A percentile compares a stretch with the other conserved stretches of the same genome.
These are phyloP conservation scores for Tamandua tetradactyla DNA, from an alignment of 2,797 vertebrate genomes.

Conservation along the genomic window DNA sequence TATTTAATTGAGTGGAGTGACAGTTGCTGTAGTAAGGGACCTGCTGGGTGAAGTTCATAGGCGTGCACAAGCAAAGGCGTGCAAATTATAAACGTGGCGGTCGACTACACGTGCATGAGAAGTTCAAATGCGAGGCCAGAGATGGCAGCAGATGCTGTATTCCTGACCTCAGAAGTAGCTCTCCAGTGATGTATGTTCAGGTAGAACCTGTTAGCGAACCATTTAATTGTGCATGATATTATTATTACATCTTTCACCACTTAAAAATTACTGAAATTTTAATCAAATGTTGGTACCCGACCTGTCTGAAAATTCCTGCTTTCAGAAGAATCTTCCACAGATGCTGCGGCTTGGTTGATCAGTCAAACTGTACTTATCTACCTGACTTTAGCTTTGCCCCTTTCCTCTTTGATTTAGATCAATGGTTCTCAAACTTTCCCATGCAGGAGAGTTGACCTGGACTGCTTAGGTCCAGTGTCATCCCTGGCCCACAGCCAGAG, in stretches of 20 bases:
- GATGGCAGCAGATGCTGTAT: background rate
- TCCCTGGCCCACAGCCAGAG: background rate
- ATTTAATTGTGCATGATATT: background rate
- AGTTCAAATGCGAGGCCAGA: background rate
- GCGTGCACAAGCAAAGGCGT: background rate
- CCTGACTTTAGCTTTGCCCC: background rate
- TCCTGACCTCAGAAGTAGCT: background rate
- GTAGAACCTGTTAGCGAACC: background rate
- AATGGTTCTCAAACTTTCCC: background rate
- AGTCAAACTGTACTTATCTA: background rate
- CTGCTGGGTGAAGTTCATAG: background rate
- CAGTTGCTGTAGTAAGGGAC: background rate
- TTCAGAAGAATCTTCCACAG: background rate
- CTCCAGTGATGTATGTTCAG: background rate
- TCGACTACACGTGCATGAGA: background rate
- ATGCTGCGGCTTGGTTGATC: background rate
- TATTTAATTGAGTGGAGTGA: background rate
- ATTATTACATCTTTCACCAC: background rate
- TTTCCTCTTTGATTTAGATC: background rate
- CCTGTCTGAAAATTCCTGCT: slow-evolving; percentile 23
- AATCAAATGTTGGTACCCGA: background rate
- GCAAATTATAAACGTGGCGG: background rate
- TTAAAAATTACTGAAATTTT: background rate
- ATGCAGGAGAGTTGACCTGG: background rate
- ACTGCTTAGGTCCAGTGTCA: background rate